phyloP scores from a whole-genome alignment of 2,797 vertebrate genomes.

The Eidolon dupreanum region DNA sequence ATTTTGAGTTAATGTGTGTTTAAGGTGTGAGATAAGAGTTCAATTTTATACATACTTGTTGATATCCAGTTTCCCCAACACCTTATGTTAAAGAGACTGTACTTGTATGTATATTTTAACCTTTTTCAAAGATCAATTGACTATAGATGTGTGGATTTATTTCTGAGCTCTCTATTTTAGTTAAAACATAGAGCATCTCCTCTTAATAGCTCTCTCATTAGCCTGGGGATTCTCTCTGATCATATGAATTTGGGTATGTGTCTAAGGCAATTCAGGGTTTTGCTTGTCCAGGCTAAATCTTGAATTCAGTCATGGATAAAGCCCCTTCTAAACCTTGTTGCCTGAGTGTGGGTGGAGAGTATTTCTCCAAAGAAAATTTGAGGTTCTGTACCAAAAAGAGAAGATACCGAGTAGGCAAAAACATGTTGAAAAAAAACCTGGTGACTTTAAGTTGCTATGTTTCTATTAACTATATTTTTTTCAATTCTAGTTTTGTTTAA shows the following conservation, averaged over 20 bases:
- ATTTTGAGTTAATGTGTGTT: background rate
- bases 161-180: background rate
- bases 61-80: background rate
- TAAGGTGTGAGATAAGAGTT: background rate
- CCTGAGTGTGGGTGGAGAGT: background rate
- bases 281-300: background rate
- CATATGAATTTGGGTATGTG: background rate
- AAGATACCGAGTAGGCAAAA: background rate
- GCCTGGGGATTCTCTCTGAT: background rate
- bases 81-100: background rate
- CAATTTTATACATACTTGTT: background rate
- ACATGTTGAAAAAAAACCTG: background rate
- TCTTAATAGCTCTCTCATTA: background rate
- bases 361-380: background rate
- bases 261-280: background rate
- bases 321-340: background rate
- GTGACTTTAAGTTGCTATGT: background rate
- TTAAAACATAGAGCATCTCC: background rate
- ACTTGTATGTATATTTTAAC: background rate
- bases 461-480: conserved; percentile 13
- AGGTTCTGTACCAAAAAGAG: background rate
- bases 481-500: conserved; percentile 31
- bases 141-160: background rate
- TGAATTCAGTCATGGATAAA: background rate
- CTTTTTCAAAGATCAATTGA: background rate